Base-by-base conservation (phyloP, 2,797 vertebrate genomes). In the Coranthus polyacanthus region DNA sequence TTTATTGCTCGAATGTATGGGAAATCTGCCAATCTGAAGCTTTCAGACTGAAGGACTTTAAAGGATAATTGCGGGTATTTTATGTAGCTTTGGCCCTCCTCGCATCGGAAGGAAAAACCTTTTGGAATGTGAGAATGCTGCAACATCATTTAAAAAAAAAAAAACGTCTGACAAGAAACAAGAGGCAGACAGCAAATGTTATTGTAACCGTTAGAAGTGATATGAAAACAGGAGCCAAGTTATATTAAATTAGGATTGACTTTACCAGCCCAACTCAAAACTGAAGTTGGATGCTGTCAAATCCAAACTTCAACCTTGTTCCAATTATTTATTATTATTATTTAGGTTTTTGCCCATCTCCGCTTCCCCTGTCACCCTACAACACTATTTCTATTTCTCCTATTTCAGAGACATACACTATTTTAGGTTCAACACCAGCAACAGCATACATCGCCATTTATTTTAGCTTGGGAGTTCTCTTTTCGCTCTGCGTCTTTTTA, bases 391-490 rank as follows among this genome's bases (percentile, higher is more conserved):
- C 51, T 60, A 32, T 49, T 62, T 37, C 59, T 54, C 32, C 52
- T 50, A 17, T 64, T 66, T 39, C 26, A 13, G 34, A 65, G 34
- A 42, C 67, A 10, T 36, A 12, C 43, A 39, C 63, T 56, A 37
- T 56, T 75, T 68, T 78, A 66, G 57, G 71, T 66, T 74, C 61
- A 47, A 72, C 68, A 66, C 76, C 79, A 72, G 55, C 67, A 67
- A 13, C 57, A 58, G 70, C 71, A 58, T 70, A 72, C 34, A 15
- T 69, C 16, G 26, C 68, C 78, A 68, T 84, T 78, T 83, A 78
- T 88, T 88, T 85, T 77, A 81, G 75, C 79, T 66, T 45, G 77
- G 85, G 88, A 89, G 75, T 86, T 89, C 77, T 88, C 82, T 79
- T 65, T 78, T 75, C 62, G 37, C 81, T 72, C 54, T 32, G 29